These are phyloP conservation scores for Promerops cafer DNA, from an alignment of 2,113 vertebrate genomes.

Conservation along the genomic window DNA sequence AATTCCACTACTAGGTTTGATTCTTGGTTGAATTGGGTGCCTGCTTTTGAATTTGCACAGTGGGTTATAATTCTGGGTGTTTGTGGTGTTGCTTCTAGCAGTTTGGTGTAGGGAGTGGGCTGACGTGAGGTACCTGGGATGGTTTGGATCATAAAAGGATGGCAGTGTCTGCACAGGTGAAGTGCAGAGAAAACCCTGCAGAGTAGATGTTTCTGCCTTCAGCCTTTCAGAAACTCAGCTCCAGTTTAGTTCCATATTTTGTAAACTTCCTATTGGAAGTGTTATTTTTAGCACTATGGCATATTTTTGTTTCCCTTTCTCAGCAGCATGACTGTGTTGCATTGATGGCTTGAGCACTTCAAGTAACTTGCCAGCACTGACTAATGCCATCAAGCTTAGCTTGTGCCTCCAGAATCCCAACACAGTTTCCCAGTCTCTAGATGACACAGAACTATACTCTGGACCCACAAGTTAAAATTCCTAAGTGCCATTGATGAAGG, in stretches of 20 bases:
- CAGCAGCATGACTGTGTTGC: not conserved
- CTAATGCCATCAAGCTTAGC: not conserved
- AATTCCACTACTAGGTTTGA: not conserved
- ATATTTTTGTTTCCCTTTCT: not conserved
- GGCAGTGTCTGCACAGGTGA: fast-evolving
- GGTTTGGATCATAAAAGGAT: not conserved
- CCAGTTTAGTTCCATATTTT: not conserved
- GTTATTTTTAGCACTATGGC: not conserved
- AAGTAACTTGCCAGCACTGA: not conserved
- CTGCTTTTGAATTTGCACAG: not conserved
- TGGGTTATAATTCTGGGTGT: not conserved
- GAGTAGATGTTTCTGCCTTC: not conserved
- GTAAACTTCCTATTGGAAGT: not conserved
- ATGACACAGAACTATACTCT: not conserved
- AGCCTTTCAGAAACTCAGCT: not conserved
- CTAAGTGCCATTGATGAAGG: not conserved
- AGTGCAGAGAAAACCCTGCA: not conserved
- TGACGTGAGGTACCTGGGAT: not conserved
- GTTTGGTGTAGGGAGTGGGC: not conserved
- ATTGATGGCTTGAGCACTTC: not conserved
- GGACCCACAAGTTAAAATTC: not conserved
- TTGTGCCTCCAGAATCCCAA: not conserved
- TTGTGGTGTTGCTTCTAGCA: not conserved
- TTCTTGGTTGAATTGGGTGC: not conserved
- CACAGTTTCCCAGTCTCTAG: not conserved